Evolutionary conservation across 2,797 vertebrate genomes (phyloP).

Genomic region (Ataeniobius toweri): DNA sequence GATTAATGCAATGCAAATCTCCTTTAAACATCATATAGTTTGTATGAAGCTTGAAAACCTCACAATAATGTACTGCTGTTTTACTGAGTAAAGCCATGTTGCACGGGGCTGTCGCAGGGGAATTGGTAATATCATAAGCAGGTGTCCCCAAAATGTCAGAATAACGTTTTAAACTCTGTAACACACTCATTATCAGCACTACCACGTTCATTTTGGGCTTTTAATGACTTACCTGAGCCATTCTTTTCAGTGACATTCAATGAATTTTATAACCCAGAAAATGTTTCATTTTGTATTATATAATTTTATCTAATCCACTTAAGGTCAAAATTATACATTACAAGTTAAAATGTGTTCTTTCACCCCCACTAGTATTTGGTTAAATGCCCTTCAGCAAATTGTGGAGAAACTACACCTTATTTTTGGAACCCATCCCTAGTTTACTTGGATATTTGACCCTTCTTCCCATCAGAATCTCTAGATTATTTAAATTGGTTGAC

Average conservation of each 20-base stretch:
- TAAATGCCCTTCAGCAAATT: no score
- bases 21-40: slow-evolving; percentile 2
- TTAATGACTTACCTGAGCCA: not conserved
- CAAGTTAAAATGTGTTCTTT: not conserved
- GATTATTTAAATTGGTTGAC: no score
- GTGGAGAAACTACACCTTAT: no score
- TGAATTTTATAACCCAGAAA: not conserved
- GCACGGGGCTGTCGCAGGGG: no score
- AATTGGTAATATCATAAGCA: not conserved
- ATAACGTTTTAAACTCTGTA: not conserved
- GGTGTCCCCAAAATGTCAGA: not conserved
- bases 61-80: not conserved
- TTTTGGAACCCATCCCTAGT: no score
- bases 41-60: not conserved
- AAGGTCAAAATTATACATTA: not conserved
- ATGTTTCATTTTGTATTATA: not conserved
- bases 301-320: not conserved
- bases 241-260: not conserved
- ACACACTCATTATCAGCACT: not conserved
- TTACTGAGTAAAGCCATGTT: not conserved
- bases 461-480: no score
- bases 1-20: not conserved
- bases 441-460: no score
- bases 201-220: not conserved
- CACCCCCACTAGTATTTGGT: not conserved